Evolutionary conservation across 2,113 vertebrate genomes (phyloP).

Genomic region (Asarcornis scutulata): DNA sequence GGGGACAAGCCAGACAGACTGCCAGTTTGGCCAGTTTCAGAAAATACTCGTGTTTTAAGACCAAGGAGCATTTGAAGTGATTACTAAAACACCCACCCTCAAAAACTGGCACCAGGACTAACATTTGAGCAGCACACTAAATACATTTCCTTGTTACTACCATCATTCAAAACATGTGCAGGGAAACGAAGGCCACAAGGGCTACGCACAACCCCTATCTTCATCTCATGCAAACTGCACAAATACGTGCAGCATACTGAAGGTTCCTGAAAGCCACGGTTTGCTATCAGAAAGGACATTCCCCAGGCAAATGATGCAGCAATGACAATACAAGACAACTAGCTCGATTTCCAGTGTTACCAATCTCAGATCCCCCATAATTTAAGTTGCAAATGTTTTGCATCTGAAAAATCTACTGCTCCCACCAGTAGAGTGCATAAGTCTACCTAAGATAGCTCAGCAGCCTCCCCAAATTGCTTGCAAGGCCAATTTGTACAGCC

Average conservation of each 20-base stretch:
- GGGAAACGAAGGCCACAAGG: neutral
- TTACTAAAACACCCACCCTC: neutral
- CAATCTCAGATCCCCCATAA: neutral
- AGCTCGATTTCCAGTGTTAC: neutral
- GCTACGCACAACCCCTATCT: neutral
- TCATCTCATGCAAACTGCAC: neutral
- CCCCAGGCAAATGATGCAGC: accelerated
- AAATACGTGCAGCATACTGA: neutral
- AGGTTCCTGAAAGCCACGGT: neutral
- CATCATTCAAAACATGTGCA: neutral
- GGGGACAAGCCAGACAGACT: neutral
- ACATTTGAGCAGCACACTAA: neutral
- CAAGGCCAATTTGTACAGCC: conserved; percentile 10
- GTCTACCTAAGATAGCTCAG: conserved; percentile 19
- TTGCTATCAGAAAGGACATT: neutral
- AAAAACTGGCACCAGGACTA: neutral
- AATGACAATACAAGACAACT: neutral
- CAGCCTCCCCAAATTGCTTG: neutral
- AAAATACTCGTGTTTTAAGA: neutral
- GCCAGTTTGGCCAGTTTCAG: neutral
- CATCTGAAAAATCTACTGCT: neutral
- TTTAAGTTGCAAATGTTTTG: neutral
- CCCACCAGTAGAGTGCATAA: conserved; percentile 3
- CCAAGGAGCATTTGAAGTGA: neutral
- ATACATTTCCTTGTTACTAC: neutral